phyloP scores from a whole-genome alignment of 2,888 invertebrate genomes.

The Amiota mariae region DNA sequence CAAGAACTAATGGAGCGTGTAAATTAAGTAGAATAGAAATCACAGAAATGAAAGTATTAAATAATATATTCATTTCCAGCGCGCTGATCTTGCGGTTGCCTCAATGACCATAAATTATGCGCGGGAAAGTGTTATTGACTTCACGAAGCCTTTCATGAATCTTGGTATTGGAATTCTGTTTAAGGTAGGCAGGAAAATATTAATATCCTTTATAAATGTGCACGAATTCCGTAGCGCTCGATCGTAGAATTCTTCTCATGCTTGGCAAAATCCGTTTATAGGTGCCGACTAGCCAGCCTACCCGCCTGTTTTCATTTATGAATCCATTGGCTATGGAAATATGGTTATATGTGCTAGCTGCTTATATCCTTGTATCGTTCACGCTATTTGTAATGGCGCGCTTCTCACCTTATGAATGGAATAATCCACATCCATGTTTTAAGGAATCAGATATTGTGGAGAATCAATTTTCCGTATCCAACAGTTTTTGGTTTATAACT shows the following conservation, averaged over 20 bases:
- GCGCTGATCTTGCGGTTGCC: slow-evolving; percentile 95
- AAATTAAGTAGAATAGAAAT: slow-evolving; percentile 56
- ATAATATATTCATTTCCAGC: slow-evolving; percentile 75
- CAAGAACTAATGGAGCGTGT: slow-evolving; percentile 90
- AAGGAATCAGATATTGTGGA: slow-evolving; percentile 89
- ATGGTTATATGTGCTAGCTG: slow-evolving; percentile 95
- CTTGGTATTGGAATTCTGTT: slow-evolving; percentile 96
- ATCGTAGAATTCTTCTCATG: slow-evolving; percentile 30
- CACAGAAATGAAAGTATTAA: background rate
- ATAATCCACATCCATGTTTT: slow-evolving; percentile 85
- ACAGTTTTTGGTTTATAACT: slow-evolving; percentile 92
- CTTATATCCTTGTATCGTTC: slow-evolving; percentile 94
- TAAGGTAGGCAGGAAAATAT: slow-evolving; percentile 80
- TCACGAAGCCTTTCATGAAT: slow-evolving; percentile 99
- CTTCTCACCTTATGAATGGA: slow-evolving; percentile 98
- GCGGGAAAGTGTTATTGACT: slow-evolving; percentile 91
- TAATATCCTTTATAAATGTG: background rate
- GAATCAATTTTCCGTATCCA: slow-evolving; percentile 97
- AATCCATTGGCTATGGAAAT: slow-evolving; percentile 97
- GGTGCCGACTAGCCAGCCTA: slow-evolving; percentile 92
- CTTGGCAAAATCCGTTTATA: slow-evolving; percentile 69
- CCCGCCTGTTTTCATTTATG: slow-evolving; percentile 94
- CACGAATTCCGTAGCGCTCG: background rate
- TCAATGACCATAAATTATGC: slow-evolving; percentile 99
- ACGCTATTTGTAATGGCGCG: slow-evolving; percentile 96